Conservation (phyloP, 2,797 vertebrate species). For the Anguilla anguilla region DNA sequence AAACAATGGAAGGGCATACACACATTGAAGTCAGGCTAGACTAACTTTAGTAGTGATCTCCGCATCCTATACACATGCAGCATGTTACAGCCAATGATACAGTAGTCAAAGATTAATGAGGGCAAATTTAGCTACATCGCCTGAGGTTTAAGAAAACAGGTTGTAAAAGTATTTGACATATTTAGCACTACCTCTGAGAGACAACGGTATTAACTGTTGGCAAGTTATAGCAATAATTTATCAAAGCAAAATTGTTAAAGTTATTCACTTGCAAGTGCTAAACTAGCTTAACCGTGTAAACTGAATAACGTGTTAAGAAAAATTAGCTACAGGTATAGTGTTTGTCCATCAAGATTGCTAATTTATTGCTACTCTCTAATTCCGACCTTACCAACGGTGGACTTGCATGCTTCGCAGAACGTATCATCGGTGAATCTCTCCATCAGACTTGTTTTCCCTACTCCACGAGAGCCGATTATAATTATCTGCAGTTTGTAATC, state of each 20-base stretch:
- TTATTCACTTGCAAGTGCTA: no score
- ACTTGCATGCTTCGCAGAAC: conserved; percentile 98
- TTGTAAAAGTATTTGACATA: no score
- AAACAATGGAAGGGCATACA: background rate
- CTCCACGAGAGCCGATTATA: conserved; percentile 94
- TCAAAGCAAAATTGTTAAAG: no score
- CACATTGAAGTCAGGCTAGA: background rate
- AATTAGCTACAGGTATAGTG: background rate
- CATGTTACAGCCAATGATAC: background rate
- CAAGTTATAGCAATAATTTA: no score
- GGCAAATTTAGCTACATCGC: no score
- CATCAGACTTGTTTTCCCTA: conserved; percentile 98
- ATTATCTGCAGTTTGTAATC: conserved; percentile 98
- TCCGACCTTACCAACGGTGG: conserved; percentile 92
- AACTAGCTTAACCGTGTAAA: no score
- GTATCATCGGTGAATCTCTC: conserved; percentile 97
- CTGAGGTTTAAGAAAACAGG: no score
- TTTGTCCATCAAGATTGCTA: background rate
- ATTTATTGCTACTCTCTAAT: background rate
- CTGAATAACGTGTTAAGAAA: background rate
- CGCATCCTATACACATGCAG: background rate
- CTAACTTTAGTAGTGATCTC: background rate
- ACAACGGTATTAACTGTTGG: no score
- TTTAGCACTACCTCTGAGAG: no score
- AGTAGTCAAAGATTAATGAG: background rate